Conservation (phyloP, 2,888 invertebrate genomes). For the Drosophila lacicola region DNA sequence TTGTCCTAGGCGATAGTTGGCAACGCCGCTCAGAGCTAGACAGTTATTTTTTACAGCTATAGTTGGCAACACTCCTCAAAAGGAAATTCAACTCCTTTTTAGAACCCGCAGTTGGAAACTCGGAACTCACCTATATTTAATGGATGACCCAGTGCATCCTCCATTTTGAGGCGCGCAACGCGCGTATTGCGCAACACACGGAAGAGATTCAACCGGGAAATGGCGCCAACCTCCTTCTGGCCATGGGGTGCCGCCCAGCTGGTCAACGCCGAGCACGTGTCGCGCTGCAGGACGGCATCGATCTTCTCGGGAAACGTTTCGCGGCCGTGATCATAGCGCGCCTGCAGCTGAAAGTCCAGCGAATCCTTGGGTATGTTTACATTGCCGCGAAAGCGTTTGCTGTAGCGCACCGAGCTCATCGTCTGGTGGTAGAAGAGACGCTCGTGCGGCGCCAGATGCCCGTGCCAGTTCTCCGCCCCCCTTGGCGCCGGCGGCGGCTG, state of each 20-base stretch:
- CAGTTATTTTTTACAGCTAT: too few species aligned
- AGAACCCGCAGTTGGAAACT: too few species aligned
- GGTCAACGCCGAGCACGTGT: conserved; percentile 86
- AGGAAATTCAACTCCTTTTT: too few species aligned
- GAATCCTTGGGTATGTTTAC: conserved; percentile 87
- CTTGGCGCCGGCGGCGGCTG: conserved; percentile 68
- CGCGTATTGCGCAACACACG: conserved; percentile 88
- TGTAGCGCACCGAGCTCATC: conserved; percentile 86
- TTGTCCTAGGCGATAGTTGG: too few species aligned
- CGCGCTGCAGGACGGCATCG: conserved; percentile 89
- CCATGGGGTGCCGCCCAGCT: conserved; percentile 61
- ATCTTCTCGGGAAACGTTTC: conserved; percentile 88
- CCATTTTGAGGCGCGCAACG: conserved; percentile 82
- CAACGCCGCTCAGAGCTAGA: too few species aligned
- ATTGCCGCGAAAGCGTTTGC: conserved; percentile 83
- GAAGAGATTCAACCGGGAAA: conserved; percentile 85
- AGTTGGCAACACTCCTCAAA: neutral
- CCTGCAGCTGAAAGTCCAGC: conserved; percentile 88
- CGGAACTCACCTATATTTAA: conserved; percentile 83
- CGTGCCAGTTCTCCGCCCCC: conserved; percentile 82
- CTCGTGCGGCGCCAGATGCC: conserved; percentile 83
- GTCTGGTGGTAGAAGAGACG: conserved; percentile 86
- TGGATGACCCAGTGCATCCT: conserved; percentile 85
- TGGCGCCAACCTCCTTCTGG: conserved; percentile 56
- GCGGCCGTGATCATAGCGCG: conserved; percentile 89